Conservation (phyloP, 2,113 vertebrate genomes). For the Nibea albiflora region DNA sequence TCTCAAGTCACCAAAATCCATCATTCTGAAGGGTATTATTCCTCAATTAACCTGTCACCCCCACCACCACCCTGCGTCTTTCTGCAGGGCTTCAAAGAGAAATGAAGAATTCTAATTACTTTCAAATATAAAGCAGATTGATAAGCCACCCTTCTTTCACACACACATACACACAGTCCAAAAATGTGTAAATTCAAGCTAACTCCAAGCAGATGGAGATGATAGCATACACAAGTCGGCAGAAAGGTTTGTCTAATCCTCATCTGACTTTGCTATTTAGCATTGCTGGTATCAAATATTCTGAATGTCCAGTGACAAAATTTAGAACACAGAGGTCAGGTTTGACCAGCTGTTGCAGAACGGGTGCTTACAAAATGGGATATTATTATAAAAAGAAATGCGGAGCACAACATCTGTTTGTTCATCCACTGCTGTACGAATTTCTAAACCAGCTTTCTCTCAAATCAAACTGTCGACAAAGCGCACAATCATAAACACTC, state of each 20-base stretch:
- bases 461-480: conserved; percentile 3
- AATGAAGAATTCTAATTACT: conserved; percentile 87
- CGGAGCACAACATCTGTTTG: neutral
- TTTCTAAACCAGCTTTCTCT: conserved; percentile 4
- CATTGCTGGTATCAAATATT: neutral
- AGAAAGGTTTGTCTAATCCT: conserved; percentile 8
- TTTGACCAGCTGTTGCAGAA: neutral
- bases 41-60: conserved; percentile 89
- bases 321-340: neutral
- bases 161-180: conserved; percentile 31
- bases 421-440: neutral
- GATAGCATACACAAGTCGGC: conserved; percentile 3
- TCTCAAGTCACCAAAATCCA: conserved; percentile 89
- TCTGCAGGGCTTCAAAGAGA: conserved; percentile 81
- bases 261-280: conserved; percentile 1
- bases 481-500: conserved; percentile 1
- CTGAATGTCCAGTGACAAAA: neutral
- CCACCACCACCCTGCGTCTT: conserved; percentile 74
- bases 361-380: neutral
- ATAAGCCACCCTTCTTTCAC: conserved; percentile 73
- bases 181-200: conserved; percentile 43
- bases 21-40: conserved; percentile 89
- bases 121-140: conserved; percentile 85
- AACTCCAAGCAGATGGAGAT: conserved; percentile 23
- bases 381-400: neutral